Conservation (phyloP, 2,797 vertebrate species). For the Sylvilagus floridanus region DNA sequence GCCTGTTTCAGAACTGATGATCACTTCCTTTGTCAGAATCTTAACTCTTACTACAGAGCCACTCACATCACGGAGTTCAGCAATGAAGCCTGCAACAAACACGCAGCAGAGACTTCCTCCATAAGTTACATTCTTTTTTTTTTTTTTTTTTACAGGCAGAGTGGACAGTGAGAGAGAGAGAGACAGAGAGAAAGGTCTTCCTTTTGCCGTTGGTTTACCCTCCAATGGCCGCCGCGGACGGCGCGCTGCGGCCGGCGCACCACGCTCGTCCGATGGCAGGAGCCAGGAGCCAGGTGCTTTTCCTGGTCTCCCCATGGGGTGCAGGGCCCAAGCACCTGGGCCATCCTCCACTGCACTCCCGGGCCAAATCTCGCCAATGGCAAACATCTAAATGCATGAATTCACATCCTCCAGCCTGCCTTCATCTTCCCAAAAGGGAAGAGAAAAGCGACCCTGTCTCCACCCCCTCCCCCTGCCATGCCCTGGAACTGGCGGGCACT, state of each 20-base stretch:
- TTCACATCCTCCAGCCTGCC: neutral
- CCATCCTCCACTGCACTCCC: no score
- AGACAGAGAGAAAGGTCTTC: no score
- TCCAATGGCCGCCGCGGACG: no score
- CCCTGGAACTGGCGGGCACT: neutral
- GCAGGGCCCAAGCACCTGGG: no score
- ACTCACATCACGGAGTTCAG: neutral
- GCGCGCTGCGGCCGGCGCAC: no score
- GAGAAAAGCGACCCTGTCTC: neutral
- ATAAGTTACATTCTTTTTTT: constrained; percentile 28
- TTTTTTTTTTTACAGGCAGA: no score
- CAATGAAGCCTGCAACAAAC: neutral
- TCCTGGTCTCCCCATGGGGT: no score
- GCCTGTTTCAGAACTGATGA: constrained; percentile 28
- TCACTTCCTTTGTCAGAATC: constrained; percentile 10
- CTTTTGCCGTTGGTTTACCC: no score
- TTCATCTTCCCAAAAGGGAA: constrained; percentile 18
- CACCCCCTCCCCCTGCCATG: no score
- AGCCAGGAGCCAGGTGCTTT: no score
- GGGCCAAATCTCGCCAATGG: constrained; percentile 27
- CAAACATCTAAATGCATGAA: constrained; percentile 22
- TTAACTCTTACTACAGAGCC: neutral
- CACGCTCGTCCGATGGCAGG: no score
- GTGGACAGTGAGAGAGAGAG: no score
- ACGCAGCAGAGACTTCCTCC: neutral